Evolutionary conservation across 2,113 vertebrate species (phyloP), one percentile per base, ranked within the genome.

Genomic region (Myotis lucifugus): DNA sequence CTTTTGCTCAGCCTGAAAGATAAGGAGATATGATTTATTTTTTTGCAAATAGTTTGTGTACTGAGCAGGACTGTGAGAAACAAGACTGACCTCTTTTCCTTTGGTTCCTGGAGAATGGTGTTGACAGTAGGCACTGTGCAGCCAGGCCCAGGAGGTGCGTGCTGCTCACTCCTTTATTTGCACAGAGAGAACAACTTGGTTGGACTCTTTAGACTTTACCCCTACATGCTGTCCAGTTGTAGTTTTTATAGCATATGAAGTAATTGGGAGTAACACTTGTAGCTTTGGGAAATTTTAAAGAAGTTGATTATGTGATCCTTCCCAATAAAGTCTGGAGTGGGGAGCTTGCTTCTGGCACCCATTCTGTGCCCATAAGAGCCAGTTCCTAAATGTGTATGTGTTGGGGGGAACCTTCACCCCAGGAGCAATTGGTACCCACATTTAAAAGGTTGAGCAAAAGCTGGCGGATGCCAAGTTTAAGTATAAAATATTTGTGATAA

Each of bases 51-150:
- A 10, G 54, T 84, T n/a, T 4, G 1, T 73, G 56, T 77, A 64
- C 40, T 74, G 42, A 46, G 50, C 17, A 8, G 61, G 69, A 50
- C 32, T 91, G 19, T 90, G 95, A 96, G 93, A 90, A 83, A 34
- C 61, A 56, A 90, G 84, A 72, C 5, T 73, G 66, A 69, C n/a
- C 76, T 56, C 37, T 84, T 93, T 90, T 32, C 21, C 50, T 89
- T 78, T 61, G 79, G 40, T 64, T 54, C 19, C 52, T 78, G 77
- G 76, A 78, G 72, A 72, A 40, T n/a, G 6, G 9, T 56, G 5
- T 87, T 86, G 88, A 56, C 54, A 8, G 32, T 32, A 74, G 56
- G n/a, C 42, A 11, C 46, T 1, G 17, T 10, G 50, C 50, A 86
- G 69, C 48, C 34, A 54, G 61, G 64, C 15, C 67, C 10, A 0